A percentile compares a stretch with the other conserved stretches of the same genome.
These are phyloP conservation scores for Myotis vivesi DNA, from an alignment of 2,797 vertebrate genomes.

Conservation along the genomic window DNA sequence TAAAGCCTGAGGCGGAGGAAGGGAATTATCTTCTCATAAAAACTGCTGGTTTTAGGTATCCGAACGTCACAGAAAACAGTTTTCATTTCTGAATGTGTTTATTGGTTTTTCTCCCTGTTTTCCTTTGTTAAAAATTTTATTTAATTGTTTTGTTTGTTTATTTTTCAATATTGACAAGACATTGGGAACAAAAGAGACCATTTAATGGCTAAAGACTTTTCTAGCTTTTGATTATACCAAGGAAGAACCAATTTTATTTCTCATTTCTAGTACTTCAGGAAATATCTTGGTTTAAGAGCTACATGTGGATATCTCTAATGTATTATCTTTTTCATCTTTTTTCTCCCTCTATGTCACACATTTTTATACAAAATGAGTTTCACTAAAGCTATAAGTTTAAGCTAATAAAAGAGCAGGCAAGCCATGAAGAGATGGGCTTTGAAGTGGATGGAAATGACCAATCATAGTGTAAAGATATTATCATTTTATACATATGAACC, in stretches of 20 bases:
- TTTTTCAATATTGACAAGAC: neutral
- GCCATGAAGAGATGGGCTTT: neutral
- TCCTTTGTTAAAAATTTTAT: neutral
- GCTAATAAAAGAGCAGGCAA: neutral
- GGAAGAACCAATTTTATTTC: neutral
- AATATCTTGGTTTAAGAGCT: slow-evolving; percentile 29
- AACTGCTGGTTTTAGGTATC: neutral
- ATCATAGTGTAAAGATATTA: neutral
- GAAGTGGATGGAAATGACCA: neutral
- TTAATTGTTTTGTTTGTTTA: neutral
- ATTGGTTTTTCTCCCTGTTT: neutral
- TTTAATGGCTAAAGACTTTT: slow-evolving; percentile 8
- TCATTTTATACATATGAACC: neutral
- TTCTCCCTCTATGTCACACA: neutral
- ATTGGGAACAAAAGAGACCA: neutral
- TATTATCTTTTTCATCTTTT: neutral
- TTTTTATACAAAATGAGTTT: neutral
- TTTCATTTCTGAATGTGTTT: neutral
- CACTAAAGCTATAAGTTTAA: neutral
- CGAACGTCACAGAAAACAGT: neutral
- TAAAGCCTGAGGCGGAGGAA: neutral
- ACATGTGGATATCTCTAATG: neutral
- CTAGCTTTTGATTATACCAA: neutral
- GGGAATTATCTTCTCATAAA: neutral
- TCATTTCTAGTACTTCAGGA: slow-evolving; percentile 43